Conservation (phyloP, 2,113 vertebrate genomes). For the Lophochroa leadbeateri region DNA sequence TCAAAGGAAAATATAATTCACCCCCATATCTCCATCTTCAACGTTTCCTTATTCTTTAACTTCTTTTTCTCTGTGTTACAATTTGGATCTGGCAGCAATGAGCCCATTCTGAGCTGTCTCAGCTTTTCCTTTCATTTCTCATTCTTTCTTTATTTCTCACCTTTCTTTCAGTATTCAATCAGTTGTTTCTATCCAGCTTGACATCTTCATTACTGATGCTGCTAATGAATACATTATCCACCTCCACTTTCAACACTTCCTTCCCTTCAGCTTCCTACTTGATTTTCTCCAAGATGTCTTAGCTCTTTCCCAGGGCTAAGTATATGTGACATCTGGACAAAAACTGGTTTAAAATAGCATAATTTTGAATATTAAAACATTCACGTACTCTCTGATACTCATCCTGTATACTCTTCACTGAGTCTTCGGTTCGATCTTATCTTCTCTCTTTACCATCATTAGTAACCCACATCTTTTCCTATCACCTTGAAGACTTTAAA, state of each 20-base stretch:
- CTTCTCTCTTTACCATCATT: not conserved
- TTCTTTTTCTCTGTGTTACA: not conserved
- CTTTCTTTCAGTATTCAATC: not conserved
- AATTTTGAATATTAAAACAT: not conserved
- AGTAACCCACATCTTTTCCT: not conserved
- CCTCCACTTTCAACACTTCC: not conserved
- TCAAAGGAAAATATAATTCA: not conserved
- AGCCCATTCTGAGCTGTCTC: not conserved
- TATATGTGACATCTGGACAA: not conserved
- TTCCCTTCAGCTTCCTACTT: not conserved
- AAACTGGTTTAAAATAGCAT: not conserved
- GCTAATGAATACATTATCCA: not conserved
- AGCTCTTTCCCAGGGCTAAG: not conserved
- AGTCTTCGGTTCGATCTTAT: not conserved
- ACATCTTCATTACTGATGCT: not conserved
- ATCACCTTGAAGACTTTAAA: not conserved
- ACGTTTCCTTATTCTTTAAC: not conserved
- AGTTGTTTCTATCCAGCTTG: not conserved
- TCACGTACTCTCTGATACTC: not conserved
- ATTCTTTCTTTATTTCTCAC: not conserved
- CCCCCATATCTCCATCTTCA: not conserved
- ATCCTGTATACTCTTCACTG: not conserved
- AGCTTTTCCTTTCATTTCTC: not conserved
- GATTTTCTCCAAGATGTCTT: not conserved
- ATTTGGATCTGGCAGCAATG: not conserved